A percentile compares a stretch with the other conserved stretches of the same genome.
Conservation (phyloP, 2,888 invertebrate species). For the Oxycera nigricornis region DNA sequence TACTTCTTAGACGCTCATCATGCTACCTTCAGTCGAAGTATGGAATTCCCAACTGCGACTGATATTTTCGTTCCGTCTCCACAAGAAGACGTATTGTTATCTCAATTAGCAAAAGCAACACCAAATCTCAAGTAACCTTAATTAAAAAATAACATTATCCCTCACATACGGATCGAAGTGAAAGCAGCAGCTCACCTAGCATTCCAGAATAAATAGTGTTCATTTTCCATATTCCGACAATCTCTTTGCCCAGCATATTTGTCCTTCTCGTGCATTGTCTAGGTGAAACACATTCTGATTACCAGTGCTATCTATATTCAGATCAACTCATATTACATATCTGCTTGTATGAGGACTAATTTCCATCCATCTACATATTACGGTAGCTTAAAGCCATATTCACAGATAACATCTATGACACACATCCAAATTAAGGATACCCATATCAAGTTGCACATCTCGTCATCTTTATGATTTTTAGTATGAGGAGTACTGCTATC, state of each 20-base stretch:
- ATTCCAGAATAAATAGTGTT: too few species aligned
- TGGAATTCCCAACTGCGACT: not conserved
- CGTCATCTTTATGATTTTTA: too few species aligned
- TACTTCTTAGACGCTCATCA: too few species aligned
- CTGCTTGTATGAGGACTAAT: not conserved
- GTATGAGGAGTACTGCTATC: too few species aligned
- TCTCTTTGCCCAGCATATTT: too few species aligned
- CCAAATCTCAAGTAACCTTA: not conserved
- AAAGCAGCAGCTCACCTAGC: too few species aligned
- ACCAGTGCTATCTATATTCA: not conserved
- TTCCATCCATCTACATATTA: not conserved
- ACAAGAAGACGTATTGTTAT: not conserved
- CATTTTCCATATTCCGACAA: too few species aligned
- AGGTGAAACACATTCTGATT: not conserved
- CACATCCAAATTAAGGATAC: too few species aligned
- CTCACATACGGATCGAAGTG: not conserved
- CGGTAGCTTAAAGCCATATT: not conserved
- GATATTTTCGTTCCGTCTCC: conserved; percentile 5
- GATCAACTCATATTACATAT: not conserved
- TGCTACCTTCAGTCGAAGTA: too few species aligned
- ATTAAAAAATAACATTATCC: conserved; percentile 29
- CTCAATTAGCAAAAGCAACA: conserved; percentile 16
- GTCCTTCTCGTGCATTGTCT: too few species aligned
- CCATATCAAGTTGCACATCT: too few species aligned
- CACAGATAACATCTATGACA: too few species aligned